A percentile compares a stretch with the other conserved stretches of the same genome.
Conservation (phyloP, 2,113 vertebrate species). For the Anarhynchus alexandrinus region DNA sequence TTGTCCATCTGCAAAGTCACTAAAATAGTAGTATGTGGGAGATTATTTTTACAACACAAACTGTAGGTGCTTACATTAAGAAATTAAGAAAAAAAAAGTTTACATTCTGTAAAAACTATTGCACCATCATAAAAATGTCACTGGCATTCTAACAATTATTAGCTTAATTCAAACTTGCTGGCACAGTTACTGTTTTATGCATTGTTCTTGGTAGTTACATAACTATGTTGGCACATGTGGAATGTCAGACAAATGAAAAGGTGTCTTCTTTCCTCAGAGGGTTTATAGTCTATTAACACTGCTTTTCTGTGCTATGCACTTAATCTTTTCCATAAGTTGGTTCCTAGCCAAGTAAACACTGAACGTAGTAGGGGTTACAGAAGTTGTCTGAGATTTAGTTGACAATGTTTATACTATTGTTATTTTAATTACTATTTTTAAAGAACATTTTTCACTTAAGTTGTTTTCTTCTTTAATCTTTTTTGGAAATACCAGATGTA, state of each 20-base stretch:
- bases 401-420: not conserved
- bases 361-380: not conserved
- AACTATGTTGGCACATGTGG: not conserved
- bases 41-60: not conserved
- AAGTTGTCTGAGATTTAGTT: not conserved
- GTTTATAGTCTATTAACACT: not conserved
- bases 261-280: not conserved
- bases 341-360: constrained; percentile 36
- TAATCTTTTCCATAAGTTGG: not conserved
- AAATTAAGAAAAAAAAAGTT: not conserved
- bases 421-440: constrained; percentile 35
- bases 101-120: not conserved
- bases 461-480: not conserved
- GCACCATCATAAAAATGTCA: not conserved
- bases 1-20: not conserved
- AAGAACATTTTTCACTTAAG: not conserved
- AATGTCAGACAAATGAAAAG: not conserved
- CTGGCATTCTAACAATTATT: not conserved
- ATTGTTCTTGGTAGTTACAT: not conserved
- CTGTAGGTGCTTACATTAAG: not conserved
- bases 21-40: not conserved
- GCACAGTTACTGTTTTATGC: not conserved
- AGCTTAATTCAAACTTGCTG: not conserved
- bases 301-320: not conserved
- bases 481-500: not conserved